Percentiles rank a stretch among this genome's conserved stretches.
Evolutionary conservation across 2,888 invertebrate species (phyloP).

Genomic region (Pteria penguin): DNA sequence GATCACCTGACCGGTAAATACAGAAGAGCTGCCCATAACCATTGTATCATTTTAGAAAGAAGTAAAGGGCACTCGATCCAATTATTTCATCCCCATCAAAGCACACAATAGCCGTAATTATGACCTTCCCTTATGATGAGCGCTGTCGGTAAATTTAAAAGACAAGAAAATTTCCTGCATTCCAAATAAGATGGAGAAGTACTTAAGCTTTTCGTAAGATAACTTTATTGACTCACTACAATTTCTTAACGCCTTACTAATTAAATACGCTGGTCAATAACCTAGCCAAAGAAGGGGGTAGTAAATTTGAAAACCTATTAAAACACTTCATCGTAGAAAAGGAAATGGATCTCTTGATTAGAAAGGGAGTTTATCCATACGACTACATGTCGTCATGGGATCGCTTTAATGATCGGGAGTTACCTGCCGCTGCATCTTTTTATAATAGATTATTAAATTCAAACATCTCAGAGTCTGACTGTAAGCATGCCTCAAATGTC

Average conservation of each 20-base stretch:
- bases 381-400: conserved; percentile 64
- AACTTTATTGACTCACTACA: conserved; percentile 39
- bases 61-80: no score
- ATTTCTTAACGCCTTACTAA: conserved; percentile 30
- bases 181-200: conserved; percentile 29
- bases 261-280: conserved; percentile 33
- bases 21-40: conserved; percentile 5
- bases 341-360: conserved; percentile 21
- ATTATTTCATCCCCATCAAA: not conserved
- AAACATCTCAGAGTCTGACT: conserved; percentile 47
- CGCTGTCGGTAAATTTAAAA: not conserved
- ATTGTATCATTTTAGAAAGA: no score
- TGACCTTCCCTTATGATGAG: not conserved
- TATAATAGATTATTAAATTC: conserved; percentile 45
- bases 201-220: conserved; percentile 37
- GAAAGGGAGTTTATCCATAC: conserved; percentile 75
- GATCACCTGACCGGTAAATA: conserved; percentile 13
- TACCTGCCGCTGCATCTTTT: conserved; percentile 40
- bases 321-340: not conserved
- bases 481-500: conserved; percentile 51
- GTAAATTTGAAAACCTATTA: not conserved
- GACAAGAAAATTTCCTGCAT: not conserved
- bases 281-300: not conserved
- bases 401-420: conserved; percentile 20
- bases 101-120: not conserved